phyloP scores from a whole-genome alignment of 1,140 invertebrate species.

The Heliothis subflexa region DNA sequence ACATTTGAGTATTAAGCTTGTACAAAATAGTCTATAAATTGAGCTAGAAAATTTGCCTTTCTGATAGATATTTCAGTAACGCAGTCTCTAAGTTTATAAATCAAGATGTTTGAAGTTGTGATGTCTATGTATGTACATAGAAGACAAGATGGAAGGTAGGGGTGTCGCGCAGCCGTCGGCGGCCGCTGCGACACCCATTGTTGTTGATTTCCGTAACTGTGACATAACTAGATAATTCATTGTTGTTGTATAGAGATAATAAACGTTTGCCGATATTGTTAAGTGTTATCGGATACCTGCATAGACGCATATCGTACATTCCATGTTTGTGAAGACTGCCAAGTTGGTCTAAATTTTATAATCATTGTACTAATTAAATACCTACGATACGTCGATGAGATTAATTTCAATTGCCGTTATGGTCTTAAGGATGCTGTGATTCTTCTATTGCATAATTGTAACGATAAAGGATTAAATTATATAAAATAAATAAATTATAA shows the following conservation, averaged over 20 bases:
- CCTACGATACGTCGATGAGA: conserved; percentile 82
- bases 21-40: conserved; percentile 70
- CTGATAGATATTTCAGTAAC: conserved; percentile 59
- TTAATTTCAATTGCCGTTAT: conserved; percentile 84
- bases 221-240: conserved; percentile 78
- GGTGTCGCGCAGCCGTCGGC: conserved; percentile 9
- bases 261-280: conserved; percentile 81
- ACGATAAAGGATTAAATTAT: conserved; percentile 74
- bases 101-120: conserved; percentile 46
- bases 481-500: conserved; percentile 71
- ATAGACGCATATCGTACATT: conserved; percentile 86
- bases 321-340: conserved; percentile 86
- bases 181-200: conserved; percentile 42
- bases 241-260: conserved; percentile 82
- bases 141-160: conserved; percentile 31
- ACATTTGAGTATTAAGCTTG: conserved; percentile 61
- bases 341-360: conserved; percentile 86
- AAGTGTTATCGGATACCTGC: conserved; percentile 85
- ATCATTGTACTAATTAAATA: conserved; percentile 78
- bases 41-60: conserved; percentile 68
- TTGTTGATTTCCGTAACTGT: conserved; percentile 71
- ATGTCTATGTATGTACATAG: conserved; percentile 50
- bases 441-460: conserved; percentile 86
- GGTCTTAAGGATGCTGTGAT: conserved; percentile 86
- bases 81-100: conserved; percentile 57